Percentiles rank a stretch among this genome's conserved stretches.
Evolutionary conservation across 2,113 vertebrate genomes (phyloP).

Genomic region (Tor tambroides): DNA sequence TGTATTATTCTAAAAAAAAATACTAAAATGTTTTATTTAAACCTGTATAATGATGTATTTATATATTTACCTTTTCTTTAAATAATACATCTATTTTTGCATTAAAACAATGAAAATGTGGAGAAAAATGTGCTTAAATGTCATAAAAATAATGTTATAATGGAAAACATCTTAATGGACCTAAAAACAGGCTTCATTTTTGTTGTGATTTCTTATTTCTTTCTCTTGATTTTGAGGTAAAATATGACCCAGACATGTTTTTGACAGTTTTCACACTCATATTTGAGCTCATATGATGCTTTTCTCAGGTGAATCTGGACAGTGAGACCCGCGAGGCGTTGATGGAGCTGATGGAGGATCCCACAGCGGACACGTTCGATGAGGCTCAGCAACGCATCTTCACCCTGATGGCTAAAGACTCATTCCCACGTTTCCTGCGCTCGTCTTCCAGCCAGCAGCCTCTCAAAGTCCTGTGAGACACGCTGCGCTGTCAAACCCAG

Average conservation of each 20-base stretch:
- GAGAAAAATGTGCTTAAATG: too few species aligned
- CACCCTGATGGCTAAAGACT: slow-evolving; percentile 90
- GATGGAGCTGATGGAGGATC: slow-evolving; percentile 76
- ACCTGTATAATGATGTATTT: too few species aligned
- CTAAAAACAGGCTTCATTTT: not conserved
- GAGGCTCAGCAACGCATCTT: slow-evolving; percentile 87
- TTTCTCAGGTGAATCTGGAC: slow-evolving; percentile 87
- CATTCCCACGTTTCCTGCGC: slow-evolving; percentile 88
- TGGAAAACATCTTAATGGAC: too few species aligned
- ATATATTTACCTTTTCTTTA: not conserved
- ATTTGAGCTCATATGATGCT: not conserved
- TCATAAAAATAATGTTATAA: too few species aligned
- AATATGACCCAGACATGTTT: too few species aligned
- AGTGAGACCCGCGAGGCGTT: slow-evolving; percentile 83
- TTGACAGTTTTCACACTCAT: not conserved
- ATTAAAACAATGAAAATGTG: not conserved
- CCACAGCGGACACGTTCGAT: slow-evolving; percentile 75
- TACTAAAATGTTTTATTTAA: too few species aligned
- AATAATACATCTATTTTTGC: not conserved
- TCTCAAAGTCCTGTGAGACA: slow-evolving; percentile 58
- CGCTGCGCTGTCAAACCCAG: not conserved
- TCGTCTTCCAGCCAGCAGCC: slow-evolving; percentile 79
- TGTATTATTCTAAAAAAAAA: too few species aligned
- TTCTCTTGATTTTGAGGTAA: not conserved
- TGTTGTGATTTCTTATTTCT: not conserved